phyloP scores from a whole-genome alignment of 2,113 vertebrate genomes.

The Prunella himalayana region DNA sequence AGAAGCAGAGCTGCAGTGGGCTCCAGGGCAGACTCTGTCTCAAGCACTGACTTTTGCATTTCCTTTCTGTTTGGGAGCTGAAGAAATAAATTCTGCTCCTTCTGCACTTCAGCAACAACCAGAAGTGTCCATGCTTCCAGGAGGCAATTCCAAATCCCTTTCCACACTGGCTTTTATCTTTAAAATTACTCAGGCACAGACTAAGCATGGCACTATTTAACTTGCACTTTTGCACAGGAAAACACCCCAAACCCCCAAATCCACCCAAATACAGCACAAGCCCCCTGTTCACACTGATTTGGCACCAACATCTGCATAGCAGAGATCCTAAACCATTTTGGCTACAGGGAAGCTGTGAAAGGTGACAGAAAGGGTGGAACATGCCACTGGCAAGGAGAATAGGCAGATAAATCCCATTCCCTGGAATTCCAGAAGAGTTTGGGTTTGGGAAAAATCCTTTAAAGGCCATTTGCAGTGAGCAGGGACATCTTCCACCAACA shows the following conservation, averaged over 20 bases:
- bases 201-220: background rate
- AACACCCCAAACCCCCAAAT: fast-evolving
- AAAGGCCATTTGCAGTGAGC: fast-evolving
- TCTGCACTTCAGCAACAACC: background rate
- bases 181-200: background rate
- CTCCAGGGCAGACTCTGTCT: background rate
- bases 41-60: background rate
- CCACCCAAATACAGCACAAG: background rate
- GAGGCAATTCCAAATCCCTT: background rate
- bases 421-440: background rate
- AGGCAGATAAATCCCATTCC: background rate
- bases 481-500: background rate
- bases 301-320: background rate
- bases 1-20: background rate
- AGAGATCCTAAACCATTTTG: background rate
- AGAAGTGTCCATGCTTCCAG: background rate
- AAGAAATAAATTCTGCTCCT: background rate
- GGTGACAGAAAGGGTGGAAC: background rate
- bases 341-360: background rate
- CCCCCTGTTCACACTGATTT: background rate
- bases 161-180: background rate
- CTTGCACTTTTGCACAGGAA: background rate
- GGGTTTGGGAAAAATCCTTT: background rate
- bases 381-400: background rate
- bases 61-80: background rate